Evolutionary conservation across 2,888 invertebrate species (phyloP).

Genomic region (Hypomecis atomaria): DNA sequence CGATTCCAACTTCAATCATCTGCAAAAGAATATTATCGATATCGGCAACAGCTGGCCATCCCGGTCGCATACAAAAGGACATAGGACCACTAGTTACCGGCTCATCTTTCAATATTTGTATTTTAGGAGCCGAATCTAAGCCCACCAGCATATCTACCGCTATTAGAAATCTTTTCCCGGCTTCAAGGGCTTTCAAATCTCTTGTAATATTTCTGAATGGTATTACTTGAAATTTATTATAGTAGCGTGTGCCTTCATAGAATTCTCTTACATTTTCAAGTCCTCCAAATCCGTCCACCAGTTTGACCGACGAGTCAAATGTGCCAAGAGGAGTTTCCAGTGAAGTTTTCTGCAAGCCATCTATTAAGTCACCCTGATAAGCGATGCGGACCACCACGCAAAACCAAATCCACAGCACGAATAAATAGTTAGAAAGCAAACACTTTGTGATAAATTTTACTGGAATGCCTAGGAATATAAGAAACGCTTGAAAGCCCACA

Average conservation of each 20-base stretch:
- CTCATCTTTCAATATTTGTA: slow-evolving; percentile 54
- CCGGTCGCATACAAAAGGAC: slow-evolving; percentile 59
- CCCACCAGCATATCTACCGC: slow-evolving; percentile 46
- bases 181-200: slow-evolving; percentile 48
- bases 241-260: slow-evolving; percentile 51
- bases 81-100: slow-evolving; percentile 47
- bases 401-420: slow-evolving; percentile 67
- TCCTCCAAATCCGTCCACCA: slow-evolving; percentile 59
- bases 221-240: slow-evolving; percentile 45
- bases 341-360: slow-evolving; percentile 53
- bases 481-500: slow-evolving; percentile 51
- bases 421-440: slow-evolving; percentile 54
- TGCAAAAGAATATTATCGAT: slow-evolving; percentile 45
- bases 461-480: slow-evolving; percentile 62
- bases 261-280: slow-evolving; percentile 44
- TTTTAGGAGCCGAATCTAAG: slow-evolving; percentile 34
- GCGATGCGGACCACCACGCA: slow-evolving; percentile 63
- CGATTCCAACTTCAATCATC: slow-evolving; percentile 55
- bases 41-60: slow-evolving; percentile 59
- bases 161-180: slow-evolving; percentile 58
- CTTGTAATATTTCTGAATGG: slow-evolving; percentile 38
- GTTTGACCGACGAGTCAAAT: slow-evolving; percentile 52
- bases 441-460: slow-evolving; percentile 53
- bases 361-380: slow-evolving; percentile 62
- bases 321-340: slow-evolving; percentile 56